phyloP scores from a whole-genome alignment of 2,113 vertebrate genomes.

The Pollimyrus isidori region DNA sequence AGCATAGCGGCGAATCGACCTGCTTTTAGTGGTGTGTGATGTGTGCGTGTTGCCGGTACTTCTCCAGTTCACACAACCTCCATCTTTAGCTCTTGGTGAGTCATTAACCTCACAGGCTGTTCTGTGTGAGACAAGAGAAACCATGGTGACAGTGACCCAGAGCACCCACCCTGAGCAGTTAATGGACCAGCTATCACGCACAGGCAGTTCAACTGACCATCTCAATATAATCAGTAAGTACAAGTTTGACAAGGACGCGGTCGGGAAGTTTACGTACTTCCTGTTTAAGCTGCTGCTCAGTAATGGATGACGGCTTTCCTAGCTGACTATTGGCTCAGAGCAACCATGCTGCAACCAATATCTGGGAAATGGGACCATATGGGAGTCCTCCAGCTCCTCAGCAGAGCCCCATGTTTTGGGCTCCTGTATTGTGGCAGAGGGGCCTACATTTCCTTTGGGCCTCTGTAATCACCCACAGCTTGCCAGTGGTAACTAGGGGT shows the following conservation, averaged over 20 bases:
- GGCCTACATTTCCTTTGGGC: conserved; percentile 31
- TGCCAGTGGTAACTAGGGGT: conserved; percentile 28
- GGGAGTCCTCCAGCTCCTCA: conserved; percentile 21
- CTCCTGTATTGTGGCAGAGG: conserved; percentile 33
- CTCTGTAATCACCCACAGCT: conserved; percentile 20
- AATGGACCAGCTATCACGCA: neutral
- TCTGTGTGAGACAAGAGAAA: neutral
- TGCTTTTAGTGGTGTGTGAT: neutral
- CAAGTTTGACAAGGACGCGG: neutral
- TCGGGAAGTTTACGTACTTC: conserved; percentile 10
- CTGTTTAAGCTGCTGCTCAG: conserved; percentile 7
- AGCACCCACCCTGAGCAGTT: neutral
- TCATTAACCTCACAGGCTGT: neutral
- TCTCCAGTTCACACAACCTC: neutral
- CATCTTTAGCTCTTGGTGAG: neutral
- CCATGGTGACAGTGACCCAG: neutral
- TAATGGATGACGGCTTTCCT: neutral
- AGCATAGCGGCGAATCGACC: neutral
- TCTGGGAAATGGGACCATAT: neutral
- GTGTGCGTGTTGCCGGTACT: neutral
- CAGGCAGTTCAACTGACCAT: neutral
- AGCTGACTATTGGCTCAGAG: neutral
- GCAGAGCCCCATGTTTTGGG: conserved; percentile 43
- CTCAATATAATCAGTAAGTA: neutral
- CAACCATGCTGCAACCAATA: neutral